phyloP scores from a whole-genome alignment of 1,140 invertebrate species.

The Micrasema minimum region DNA sequence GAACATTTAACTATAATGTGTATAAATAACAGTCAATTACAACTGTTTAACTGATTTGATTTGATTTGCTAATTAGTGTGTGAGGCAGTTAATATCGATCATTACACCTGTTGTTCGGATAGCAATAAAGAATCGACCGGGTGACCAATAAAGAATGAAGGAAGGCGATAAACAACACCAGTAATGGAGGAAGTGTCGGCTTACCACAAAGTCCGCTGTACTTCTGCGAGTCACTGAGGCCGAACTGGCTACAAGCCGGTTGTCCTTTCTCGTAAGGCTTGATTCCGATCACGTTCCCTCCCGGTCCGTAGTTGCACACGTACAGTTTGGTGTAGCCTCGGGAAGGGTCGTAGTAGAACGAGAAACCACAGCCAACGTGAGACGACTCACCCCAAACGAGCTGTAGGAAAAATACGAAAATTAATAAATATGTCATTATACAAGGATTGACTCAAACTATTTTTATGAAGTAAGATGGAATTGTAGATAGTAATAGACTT shows the following conservation, averaged over 20 bases:
- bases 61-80: slow-evolving; percentile 19
- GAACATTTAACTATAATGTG: too few species aligned
- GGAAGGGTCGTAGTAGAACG: slow-evolving; percentile 77
- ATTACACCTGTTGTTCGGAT: neutral
- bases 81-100: neutral
- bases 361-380: slow-evolving; percentile 83
- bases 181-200: slow-evolving; percentile 55
- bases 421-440: too few species aligned
- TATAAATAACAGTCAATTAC: too few species aligned
- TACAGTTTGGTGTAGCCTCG: slow-evolving; percentile 83
- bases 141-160: slow-evolving; percentile 28
- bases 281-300: slow-evolving; percentile 80
- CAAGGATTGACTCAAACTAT: too few species aligned
- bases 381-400: slow-evolving; percentile 84
- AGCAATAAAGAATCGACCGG: slow-evolving; percentile 6
- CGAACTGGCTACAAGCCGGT: slow-evolving; percentile 76
- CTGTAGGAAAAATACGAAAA: slow-evolving; percentile 62
- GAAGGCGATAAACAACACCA: neutral
- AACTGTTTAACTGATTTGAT: neutral
- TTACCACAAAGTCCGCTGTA: slow-evolving; percentile 83
- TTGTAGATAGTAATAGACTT: too few species aligned
- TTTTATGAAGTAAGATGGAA: too few species aligned
- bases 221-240: slow-evolving; percentile 75
- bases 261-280: slow-evolving; percentile 79
- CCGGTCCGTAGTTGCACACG: slow-evolving; percentile 88